These are phyloP conservation scores for Drosophila infuscata DNA, from an alignment of 2,888 invertebrate species.

Conservation along the genomic window DNA sequence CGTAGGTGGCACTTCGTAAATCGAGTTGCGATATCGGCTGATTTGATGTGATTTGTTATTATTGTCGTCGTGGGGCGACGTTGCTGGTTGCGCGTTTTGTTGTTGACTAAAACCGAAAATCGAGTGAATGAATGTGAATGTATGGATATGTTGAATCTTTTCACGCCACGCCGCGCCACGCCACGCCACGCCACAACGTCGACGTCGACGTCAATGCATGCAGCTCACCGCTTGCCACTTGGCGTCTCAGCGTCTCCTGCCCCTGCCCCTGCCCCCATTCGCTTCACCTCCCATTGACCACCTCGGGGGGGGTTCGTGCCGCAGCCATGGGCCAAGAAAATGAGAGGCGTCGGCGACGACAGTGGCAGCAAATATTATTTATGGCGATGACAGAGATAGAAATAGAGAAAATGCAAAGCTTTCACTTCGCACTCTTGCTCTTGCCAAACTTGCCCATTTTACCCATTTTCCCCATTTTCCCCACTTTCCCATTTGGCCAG, in stretches of 20 bases:
- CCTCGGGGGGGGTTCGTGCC: neutral
- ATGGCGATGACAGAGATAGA: constrained; percentile 49
- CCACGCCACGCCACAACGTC: constrained; percentile 28
- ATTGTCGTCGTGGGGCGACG: constrained; percentile 40
- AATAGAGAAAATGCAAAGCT: constrained; percentile 32
- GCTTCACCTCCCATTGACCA: neutral
- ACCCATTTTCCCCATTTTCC: neutral
- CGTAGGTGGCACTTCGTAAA: neutral
- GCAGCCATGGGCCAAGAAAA: constrained; percentile 11
- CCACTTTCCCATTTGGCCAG: constrained; percentile 6
- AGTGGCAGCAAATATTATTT: constrained; percentile 62
- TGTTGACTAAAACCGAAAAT: constrained; percentile 67
- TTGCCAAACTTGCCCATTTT: constrained; percentile 9
- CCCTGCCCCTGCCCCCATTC: neutral
- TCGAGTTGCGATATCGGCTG: neutral
- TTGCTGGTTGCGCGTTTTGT: constrained; percentile 56
- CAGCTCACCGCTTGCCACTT: constrained; percentile 12
- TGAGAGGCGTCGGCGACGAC: constrained; percentile 25
- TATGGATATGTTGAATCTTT: constrained; percentile 52
- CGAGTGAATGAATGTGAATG: constrained; percentile 45
- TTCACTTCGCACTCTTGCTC: constrained; percentile 19
- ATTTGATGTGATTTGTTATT: constrained; percentile 19
- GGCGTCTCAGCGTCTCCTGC: constrained; percentile 11
- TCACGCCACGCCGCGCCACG: constrained; percentile 28
- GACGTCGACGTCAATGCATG: constrained; percentile 34